Base-by-base conservation (phyloP, 2,888 invertebrate genomes). In the Siphlonurus alternatus region DNA sequence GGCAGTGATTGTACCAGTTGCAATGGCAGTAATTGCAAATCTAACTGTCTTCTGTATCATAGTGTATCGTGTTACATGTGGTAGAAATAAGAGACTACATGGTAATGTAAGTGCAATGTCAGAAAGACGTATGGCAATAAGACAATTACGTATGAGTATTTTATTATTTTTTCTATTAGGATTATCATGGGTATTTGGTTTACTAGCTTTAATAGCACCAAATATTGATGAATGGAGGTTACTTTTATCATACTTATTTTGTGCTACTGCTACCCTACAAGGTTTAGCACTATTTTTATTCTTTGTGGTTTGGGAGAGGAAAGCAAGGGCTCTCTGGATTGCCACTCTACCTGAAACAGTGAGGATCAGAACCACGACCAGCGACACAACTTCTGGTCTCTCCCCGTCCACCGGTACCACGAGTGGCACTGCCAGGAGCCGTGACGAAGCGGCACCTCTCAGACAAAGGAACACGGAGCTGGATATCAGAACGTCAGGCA, bases 161-260 rank as follows among this genome's bases (percentile, higher is more conserved):
- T 65, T 67, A 56, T 61, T 67, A 15, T 67, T 65, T 24, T 65
- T 66, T 23, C 63, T 67, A 10, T 65, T 67, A 5, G 67, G 67
- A 1, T 61, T 67, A 7, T 64, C 67, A 2, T 67, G 67, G 67
- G 15, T 67, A 2, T 66, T 65, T 25, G 67, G 67, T 1, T 56
- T 67, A 22, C 53, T 24, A 10, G 53, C 60, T 2, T 24, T 60
- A 3, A 2, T 61, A 7, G 19, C 53, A 0, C n/a, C 53, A 24
- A 7, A 3, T 18, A 62, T 56, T n/a, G 61, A 60, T 23, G 23
- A 2, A 1, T 59, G 51, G 23, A 23, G 51, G 0, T 53, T 63
- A 54, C 19, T 60, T 15, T 25, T 65, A 23, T 63, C 63, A 2
- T 67, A 67, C 25, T 15, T 65, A 20, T 67, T 67, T 24, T 66